Base-by-base conservation (phyloP, 2,113 vertebrate genomes). In the Anoura caudifer region DNA sequence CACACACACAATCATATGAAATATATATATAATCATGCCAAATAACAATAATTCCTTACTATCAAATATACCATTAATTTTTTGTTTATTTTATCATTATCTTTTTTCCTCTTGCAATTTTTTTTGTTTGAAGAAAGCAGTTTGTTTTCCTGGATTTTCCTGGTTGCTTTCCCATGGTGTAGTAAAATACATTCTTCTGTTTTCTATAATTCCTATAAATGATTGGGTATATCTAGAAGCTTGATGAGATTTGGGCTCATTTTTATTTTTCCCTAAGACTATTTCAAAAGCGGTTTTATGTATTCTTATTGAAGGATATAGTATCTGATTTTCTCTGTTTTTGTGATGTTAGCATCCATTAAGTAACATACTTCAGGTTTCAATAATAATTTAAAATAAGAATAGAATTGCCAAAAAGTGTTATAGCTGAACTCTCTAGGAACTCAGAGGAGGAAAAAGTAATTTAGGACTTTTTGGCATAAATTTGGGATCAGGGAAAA, bases 161-260 rank as follows among this genome's bases (percentile, higher is more conserved):
- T 79, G 28, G 59, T 80, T 97, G 63, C 63, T 70, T 91, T 72
- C 54, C 36, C 31, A 28, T 94, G 83, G 12, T 86, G 2, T 61
- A 89, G 14, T 91, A 75, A 52, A 85, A 61, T 26, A 67, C 50
- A 79, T 89, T 81, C 45, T 95, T 65, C 19, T 82, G 52, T 84
- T 43, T 89, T 92, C 79, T 94, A 11, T 88, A 70, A 82, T 94
- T 94, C 87, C 38, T 90, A 26, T 92, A 92, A 92, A 86, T 92
- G 45, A 87, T 72, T 81, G 65, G 26, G 4, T 84, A 43, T 63
- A 67, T 88, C 61, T 94, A 84, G 45, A 88, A 80, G n/a, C 31
- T 41, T 97, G 70, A 67, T 45, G 52, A 43, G 24, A 84, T 90
- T 86, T 82, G 11, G 31, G 13, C 52, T 90, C 26, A 33, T 47